Evolutionary conservation across 2,113 vertebrate species (phyloP), one percentile per base, ranked within the genome.

Genomic region (Okapia johnstoni): DNA sequence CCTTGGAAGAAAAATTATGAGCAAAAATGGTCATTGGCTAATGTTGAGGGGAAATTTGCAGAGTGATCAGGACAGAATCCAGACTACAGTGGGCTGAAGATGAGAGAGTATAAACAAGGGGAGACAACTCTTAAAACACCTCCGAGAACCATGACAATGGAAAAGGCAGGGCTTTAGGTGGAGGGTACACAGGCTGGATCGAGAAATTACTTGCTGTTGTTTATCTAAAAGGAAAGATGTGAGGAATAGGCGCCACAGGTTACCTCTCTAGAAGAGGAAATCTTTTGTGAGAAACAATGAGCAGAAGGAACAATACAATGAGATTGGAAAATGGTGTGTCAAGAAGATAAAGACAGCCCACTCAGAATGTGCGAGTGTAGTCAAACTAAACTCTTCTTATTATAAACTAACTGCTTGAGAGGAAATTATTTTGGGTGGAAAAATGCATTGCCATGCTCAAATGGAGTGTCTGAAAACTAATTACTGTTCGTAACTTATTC

Each of bases 401-500:
- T 98, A 96, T 26, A 60, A 96, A 96, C 58, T 66, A 58, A 92
- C 50, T 97, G 93, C 73, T 96, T 55, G 3, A 33, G 52, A 97
- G 46, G n/a, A 92, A 73, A 90, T 92, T 87, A 97, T 96, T 96
- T 87, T 14, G 54, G 91, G 52, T 58, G 6, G 5, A 87, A 76
- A 96, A 84, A 88, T 81, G 11, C 90, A 36, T 93, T 96, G 36
- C 25, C 94, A 88, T 96, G 92, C 60, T n/a, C 83, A 70, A 94
- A 96, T 92, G 89, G 5, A 85, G 15, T 66, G 50, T 81, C 63
- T 83, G 63, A 97, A 97, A 98, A 93, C 79, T 94, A 98, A 76
- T 97, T 97, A 95, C 30, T 60, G 8, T 87, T 94, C 81, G 85
- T 96, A 90, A 93, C 92, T 80, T 96, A 97, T 11, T 73, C 70